Percentiles rank a stretch among this genome's conserved stretches.
phyloP scores from a whole-genome alignment of 2,113 vertebrate genomes.

The Chaetops frenatus region DNA sequence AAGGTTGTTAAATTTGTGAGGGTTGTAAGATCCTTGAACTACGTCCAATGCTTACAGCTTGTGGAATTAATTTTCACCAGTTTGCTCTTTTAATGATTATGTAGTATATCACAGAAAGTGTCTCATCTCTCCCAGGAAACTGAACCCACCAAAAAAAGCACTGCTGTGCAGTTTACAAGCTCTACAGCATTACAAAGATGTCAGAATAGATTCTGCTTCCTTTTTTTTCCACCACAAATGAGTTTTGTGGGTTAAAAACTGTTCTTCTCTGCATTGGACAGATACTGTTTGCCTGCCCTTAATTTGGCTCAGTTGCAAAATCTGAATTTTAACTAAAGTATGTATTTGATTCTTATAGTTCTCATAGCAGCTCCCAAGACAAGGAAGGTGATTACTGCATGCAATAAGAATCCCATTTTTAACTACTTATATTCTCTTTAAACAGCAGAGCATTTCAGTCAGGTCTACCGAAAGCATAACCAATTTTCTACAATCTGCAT shows the following conservation, averaged over 20 bases:
- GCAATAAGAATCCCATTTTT: neutral
- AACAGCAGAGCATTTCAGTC: neutral
- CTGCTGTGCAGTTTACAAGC: neutral
- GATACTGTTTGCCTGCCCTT: neutral
- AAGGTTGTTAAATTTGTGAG: neutral
- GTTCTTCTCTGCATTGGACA: neutral
- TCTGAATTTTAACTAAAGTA: neutral
- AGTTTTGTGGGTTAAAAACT: neutral
- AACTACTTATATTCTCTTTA: neutral
- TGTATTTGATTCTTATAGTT: neutral
- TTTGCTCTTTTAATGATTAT: neutral
- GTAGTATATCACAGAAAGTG: neutral
- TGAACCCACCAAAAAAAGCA: neutral
- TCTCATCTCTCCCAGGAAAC: neutral
- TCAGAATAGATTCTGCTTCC: neutral
- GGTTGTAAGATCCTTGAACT: neutral
- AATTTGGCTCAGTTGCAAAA: neutral
- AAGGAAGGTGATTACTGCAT: neutral
- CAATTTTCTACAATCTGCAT: neutral
- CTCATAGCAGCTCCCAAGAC: neutral
- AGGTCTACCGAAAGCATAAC: neutral
- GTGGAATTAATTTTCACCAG: neutral
- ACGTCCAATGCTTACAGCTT: neutral
- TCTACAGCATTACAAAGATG: neutral
- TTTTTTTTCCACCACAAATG: neutral